These are phyloP conservation scores for Sebastes goodei DNA, from an alignment of 2,797 vertebrate species.

Conservation along the genomic window DNA sequence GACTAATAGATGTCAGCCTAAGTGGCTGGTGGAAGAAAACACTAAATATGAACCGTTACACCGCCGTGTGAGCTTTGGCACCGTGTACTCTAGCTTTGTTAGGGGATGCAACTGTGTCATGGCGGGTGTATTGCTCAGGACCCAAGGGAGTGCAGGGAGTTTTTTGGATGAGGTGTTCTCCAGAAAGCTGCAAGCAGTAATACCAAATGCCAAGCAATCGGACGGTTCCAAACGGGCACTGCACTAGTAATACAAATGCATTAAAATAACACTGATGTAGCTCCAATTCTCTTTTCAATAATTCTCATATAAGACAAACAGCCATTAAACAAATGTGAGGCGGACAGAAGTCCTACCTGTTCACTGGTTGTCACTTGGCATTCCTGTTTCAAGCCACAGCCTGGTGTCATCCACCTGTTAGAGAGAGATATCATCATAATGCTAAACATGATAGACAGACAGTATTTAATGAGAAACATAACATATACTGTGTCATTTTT, in stretches of 20 bases:
- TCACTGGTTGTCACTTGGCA: background rate
- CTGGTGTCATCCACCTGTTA: conserved; percentile 35
- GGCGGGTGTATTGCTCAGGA: background rate
- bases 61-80: background rate
- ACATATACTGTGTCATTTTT: background rate
- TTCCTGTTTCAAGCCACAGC: conserved; percentile 6
- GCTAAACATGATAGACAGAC: background rate
- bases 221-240: no score
- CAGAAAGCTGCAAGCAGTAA: background rate
- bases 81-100: background rate
- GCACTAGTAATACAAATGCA: background rate
- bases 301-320: background rate
- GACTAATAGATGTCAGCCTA: no score
- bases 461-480: background rate
- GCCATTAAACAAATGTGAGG: background rate
- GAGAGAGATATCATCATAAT: background rate
- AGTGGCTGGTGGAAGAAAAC: no score
- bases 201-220: no score
- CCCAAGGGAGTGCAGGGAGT: background rate
- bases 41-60: no score
- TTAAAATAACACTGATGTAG: background rate
- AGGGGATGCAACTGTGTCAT: background rate
- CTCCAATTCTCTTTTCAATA: background rate
- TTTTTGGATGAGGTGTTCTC: background rate
- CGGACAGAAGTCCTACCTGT: conserved; percentile 32